Percentiles rank a stretch among this genome's conserved stretches.
Conservation (phyloP, 2,888 invertebrate species). For the Neoascia interrupta region DNA sequence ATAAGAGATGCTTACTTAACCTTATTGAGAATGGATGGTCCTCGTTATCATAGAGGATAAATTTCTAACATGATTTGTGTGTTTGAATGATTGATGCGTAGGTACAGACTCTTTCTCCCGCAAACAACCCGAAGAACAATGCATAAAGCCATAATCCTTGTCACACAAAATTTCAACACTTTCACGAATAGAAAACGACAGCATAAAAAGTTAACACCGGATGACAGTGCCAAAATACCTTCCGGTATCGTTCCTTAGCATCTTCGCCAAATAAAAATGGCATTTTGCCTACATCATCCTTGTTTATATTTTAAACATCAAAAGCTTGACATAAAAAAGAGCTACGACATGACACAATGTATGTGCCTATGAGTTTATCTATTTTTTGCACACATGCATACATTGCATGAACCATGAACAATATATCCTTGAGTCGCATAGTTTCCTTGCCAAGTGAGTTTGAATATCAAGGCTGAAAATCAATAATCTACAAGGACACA, state of each 20-base stretch:
- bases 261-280: constrained; percentile 25
- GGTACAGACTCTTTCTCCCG: too few species aligned
- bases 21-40: too few species aligned
- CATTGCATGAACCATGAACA: constrained; percentile 8
- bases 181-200: neutral
- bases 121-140: too few species aligned
- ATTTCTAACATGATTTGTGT: too few species aligned
- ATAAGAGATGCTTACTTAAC: too few species aligned
- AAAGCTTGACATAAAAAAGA: neutral
- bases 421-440: constrained; percentile 36
- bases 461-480: constrained; percentile 57
- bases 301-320: neutral
- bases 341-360: too few species aligned
- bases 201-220: neutral
- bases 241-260: constrained; percentile 34
- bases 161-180: too few species aligned
- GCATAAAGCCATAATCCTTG: too few species aligned
- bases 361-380: too few species aligned
- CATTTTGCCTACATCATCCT: neutral
- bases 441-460: constrained; percentile 47
- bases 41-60: too few species aligned
- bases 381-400: too few species aligned
- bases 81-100: too few species aligned
- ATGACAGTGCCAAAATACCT: constrained; percentile 40
- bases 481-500: constrained; percentile 60